A percentile compares a stretch with the other conserved stretches of the same genome.
Evolutionary conservation across 2,113 vertebrate genomes (phyloP).

Genomic region (Ceratotherium simum): DNA sequence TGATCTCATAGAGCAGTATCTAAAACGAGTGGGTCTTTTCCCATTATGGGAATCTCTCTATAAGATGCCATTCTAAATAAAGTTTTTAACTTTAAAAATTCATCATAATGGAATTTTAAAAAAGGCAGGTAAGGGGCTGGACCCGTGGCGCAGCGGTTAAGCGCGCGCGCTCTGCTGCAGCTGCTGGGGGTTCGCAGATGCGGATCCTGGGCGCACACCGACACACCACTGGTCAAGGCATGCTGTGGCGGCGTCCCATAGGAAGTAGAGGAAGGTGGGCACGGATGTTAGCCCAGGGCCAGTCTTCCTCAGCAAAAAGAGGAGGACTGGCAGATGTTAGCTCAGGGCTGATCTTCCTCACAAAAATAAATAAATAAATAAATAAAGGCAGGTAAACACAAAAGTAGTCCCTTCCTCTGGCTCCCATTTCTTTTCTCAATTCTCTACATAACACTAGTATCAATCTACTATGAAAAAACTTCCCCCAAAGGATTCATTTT

Average conservation of each 20-base stretch:
- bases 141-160: too few species aligned
- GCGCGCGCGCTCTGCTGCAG: too few species aligned
- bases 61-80: not conserved
- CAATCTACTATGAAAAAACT: not conserved
- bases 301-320: too few species aligned
- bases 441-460: not conserved
- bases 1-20: not conserved
- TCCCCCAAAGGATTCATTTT: not conserved
- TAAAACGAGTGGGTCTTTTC: not conserved
- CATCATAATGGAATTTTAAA: not conserved
- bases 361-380: too few species aligned
- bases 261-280: too few species aligned
- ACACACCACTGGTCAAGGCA: too few species aligned
- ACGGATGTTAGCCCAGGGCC: too few species aligned
- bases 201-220: too few species aligned
- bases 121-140: not conserved
- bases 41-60: not conserved
- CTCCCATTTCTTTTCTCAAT: not conserved
- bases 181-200: too few species aligned
- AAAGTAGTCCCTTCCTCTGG: not conserved
- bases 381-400: not conserved
- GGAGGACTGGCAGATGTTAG: too few species aligned
- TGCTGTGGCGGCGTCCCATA: too few species aligned
- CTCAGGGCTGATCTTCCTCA: too few species aligned
- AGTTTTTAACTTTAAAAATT: not conserved